Evolutionary conservation across 2,888 invertebrate genomes (phyloP), one percentile per base, ranked within the genome.

Genomic region (Sminthurinus aureus): DNA sequence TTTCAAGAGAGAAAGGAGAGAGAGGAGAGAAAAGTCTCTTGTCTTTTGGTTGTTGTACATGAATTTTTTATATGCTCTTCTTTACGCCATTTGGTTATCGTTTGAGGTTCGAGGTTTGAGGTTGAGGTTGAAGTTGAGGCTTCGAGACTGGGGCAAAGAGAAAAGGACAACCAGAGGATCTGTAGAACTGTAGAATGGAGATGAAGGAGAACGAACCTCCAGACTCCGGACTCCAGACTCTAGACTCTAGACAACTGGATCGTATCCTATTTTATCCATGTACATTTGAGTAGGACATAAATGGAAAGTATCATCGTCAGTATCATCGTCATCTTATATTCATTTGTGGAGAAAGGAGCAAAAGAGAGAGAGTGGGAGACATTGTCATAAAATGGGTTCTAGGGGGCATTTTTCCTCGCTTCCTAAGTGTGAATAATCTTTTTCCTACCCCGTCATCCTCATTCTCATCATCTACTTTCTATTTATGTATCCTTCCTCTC

Each of bases 341-440:
- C 86, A 85, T 86, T 86, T 85, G 79, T 67, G 71, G 71, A 69
- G 64, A 80, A 79, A 22, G 77, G 38, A 38, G 38, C 3, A 38
- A 6, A 38, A 38, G 66, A 69, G 75, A 79, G 84, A 85, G 85
- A 85, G 87, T 84, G 85, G 81, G 84, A 86, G 84, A 84, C 85
- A 87, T 84, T 87, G 85, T 85, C 87, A 84, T 87, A 86, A 86
- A 86, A 85, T 85, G 85, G 81, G 84, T 85, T 71, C 71, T 71
- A 26, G 24, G 71, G 67, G 71, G 22, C 84, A 85, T 85, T 87
- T 85, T 83, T 81, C 78, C 83, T 64, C 64, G 18, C 83, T 77
- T 74, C 67, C 83, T 84, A 87, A 85, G 86, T 87, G 87, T 87
- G 85, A 87, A 87, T 87, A 86, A 87, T 87, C 86, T 86, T 83